These are phyloP conservation scores for Seira ritae DNA, from an alignment of 2,888 invertebrate species.

Conservation along the genomic window DNA sequence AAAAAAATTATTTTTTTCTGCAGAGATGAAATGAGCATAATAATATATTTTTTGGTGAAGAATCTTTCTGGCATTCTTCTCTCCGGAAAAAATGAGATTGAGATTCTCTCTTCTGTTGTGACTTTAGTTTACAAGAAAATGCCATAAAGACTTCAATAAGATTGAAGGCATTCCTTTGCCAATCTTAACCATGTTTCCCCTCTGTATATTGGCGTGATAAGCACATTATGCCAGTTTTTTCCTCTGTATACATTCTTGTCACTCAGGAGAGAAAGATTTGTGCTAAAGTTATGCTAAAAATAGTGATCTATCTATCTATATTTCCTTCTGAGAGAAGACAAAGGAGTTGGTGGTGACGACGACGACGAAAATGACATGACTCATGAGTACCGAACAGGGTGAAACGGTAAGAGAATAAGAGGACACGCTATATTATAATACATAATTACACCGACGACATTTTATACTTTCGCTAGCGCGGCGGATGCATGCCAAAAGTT, in stretches of 20 bases:
- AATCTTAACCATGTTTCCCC: background rate
- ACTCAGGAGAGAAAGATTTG: constrained; percentile 47
- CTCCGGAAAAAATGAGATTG: background rate
- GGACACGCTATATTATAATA: background rate
- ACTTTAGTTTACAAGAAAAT: background rate
- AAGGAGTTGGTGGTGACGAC: background rate
- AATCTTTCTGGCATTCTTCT: background rate
- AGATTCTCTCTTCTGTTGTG: background rate
- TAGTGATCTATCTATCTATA: constrained; percentile 41
- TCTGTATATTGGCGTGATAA: background rate
- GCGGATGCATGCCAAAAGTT: background rate
- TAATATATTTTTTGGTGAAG: too few species aligned
- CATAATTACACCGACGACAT: background rate
- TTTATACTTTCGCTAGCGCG: background rate
- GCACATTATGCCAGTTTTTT: constrained; percentile 10
- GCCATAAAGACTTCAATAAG: background rate
- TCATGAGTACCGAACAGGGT: background rate
- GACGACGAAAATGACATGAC: constrained; percentile 19
- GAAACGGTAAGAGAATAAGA: background rate
- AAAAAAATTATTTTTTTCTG: too few species aligned
- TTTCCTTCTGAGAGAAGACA: background rate
- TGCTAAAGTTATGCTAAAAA: constrained; percentile 55
- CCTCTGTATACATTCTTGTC: constrained; percentile 20
- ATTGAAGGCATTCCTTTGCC: background rate
- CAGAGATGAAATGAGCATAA: too few species aligned